Evolutionary conservation across 1,140 invertebrate genomes (phyloP).

Genomic region (Drosophila mojavensis): DNA sequence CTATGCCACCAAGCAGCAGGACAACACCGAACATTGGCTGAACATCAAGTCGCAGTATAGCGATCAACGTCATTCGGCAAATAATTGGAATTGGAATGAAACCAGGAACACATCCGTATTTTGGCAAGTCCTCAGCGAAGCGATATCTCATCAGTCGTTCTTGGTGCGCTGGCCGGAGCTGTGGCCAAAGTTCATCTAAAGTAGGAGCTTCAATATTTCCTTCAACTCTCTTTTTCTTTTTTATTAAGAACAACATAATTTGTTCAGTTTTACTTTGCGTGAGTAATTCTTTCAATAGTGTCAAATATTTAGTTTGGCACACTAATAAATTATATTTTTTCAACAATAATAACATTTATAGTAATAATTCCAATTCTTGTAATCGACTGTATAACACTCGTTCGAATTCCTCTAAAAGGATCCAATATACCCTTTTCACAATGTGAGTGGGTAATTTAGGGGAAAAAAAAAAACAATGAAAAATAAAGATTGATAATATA

Average conservation of each 20-base stretch:
- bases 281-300: not conserved
- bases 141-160: conserved; percentile 47
- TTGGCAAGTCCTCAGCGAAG: conserved; percentile 60
- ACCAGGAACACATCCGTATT: conserved; percentile 53
- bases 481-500: too few species aligned
- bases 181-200: conserved; percentile 74
- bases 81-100: conserved; percentile 24
- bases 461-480: too few species aligned
- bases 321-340: conserved; percentile 38
- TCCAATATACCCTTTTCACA: too few species aligned
- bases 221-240: too few species aligned
- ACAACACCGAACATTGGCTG: conserved; percentile 60
- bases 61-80: conserved; percentile 15
- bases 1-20: conserved; percentile 14
- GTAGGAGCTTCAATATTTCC: not conserved
- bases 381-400: too few species aligned
- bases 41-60: conserved; percentile 66
- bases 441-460: too few species aligned
- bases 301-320: not conserved
- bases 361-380: too few species aligned
- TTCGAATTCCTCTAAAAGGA: too few species aligned
- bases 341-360: conserved; percentile 17
- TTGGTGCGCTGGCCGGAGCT: conserved; percentile 57
- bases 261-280: conserved; percentile 1
- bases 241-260: conserved; percentile 4